Conservation (phyloP, 2,888 invertebrate species). For the Acanthoscelides obtectus region DNA sequence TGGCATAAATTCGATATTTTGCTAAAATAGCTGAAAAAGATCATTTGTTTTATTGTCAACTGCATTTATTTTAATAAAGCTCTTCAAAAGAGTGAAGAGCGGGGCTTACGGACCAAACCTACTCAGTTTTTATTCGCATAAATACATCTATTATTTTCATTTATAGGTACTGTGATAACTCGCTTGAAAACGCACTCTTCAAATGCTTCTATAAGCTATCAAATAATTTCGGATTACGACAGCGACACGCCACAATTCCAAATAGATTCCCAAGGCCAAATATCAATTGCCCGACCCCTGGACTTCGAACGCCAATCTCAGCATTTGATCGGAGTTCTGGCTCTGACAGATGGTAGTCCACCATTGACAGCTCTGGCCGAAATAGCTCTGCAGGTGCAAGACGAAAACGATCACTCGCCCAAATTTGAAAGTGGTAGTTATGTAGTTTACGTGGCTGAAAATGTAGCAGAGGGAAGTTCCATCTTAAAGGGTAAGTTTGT, state of each 20-base stretch:
- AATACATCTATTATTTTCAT: too few relatives aligned
- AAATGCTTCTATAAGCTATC: slow-evolving; percentile 58
- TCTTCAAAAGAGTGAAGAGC: too few relatives aligned
- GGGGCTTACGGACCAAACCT: too few relatives aligned
- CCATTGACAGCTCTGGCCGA: slow-evolving; percentile 65
- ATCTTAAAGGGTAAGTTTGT: slow-evolving; percentile 60
- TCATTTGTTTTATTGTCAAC: too few relatives aligned
- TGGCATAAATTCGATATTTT: too few relatives aligned
- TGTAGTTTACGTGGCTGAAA: slow-evolving; percentile 73
- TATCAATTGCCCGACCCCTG: slow-evolving; percentile 67
- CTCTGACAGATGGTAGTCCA: slow-evolving; percentile 68
- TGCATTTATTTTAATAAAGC: too few relatives aligned
- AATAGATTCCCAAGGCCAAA: slow-evolving; percentile 67
- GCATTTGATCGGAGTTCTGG: slow-evolving; percentile 67
- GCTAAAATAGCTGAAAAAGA: too few relatives aligned
- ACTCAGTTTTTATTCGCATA: too few relatives aligned
- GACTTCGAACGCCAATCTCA: slow-evolving; percentile 70
- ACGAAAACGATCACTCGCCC: slow-evolving; percentile 88
- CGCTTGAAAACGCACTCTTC: slow-evolving; percentile 59
- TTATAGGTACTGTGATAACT: slow-evolving; percentile 61
- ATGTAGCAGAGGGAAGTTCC: slow-evolving; percentile 71
- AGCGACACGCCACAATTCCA: slow-evolving; percentile 60
- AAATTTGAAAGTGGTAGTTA: slow-evolving; percentile 82
- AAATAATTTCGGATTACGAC: slow-evolving; percentile 58
- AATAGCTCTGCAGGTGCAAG: slow-evolving; percentile 75